These are phyloP conservation scores for Danio aesculapii DNA, from an alignment of 2,797 vertebrate species.

Conservation along the genomic window DNA sequence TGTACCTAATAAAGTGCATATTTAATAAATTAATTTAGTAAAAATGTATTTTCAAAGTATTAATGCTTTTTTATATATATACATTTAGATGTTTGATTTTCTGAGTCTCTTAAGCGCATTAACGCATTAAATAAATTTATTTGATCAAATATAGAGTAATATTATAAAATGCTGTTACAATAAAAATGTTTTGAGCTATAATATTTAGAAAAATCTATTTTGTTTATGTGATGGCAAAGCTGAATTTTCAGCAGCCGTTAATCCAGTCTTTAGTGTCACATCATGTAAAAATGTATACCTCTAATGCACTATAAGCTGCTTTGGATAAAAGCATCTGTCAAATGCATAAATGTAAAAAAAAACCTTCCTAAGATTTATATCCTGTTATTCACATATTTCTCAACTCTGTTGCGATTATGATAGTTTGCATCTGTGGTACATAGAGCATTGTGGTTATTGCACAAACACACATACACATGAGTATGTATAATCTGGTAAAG, in stretches of 20 bases:
- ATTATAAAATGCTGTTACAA: not conserved
- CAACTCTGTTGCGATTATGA: not conserved
- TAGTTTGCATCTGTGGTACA: slow-evolving; percentile 33
- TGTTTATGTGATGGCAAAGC: not conserved
- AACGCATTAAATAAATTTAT: not conserved
- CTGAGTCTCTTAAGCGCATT: not conserved
- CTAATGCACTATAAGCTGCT: not conserved
- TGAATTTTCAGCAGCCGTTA: not conserved
- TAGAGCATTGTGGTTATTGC: slow-evolving; percentile 16
- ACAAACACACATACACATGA: slow-evolving; percentile 29
- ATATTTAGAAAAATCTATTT: not conserved
- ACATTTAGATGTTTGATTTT: too few relatives aligned
- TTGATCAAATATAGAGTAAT: not conserved
- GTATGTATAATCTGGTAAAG: slow-evolving; percentile 1
- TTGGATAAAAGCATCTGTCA: slow-evolving; percentile 1
- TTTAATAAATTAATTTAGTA: too few relatives aligned
- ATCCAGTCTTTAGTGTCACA: not conserved
- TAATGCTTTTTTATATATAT: too few relatives aligned
- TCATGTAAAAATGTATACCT: not conserved
- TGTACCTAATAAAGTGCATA: too few relatives aligned
- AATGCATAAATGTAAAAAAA: not conserved
- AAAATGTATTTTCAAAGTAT: too few relatives aligned
- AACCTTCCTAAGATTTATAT: slow-evolving; percentile 13
- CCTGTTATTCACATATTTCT: slow-evolving; percentile 22
- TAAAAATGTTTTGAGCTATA: not conserved